Percentiles rank a stretch among this genome's conserved stretches.
These are phyloP conservation scores for Kryphioiulus occultus DNA, from an alignment of 2,888 invertebrate genomes.

Conservation along the genomic window DNA sequence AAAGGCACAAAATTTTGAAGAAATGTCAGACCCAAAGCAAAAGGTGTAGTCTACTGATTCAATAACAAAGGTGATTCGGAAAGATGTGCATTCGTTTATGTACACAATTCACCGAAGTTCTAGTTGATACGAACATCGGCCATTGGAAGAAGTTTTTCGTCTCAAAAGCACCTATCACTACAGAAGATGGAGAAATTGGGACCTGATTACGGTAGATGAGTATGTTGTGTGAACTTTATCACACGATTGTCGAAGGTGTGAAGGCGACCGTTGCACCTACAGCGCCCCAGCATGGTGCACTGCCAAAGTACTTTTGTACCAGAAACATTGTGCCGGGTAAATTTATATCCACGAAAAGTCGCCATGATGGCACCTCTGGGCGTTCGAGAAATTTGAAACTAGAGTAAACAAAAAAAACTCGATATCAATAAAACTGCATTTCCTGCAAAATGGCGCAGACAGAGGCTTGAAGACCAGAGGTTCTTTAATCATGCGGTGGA, in stretches of 20 bases:
- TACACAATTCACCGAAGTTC: too few relatives aligned
- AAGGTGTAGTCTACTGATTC: too few relatives aligned
- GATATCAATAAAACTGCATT: not conserved
- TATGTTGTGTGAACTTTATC: not conserved
- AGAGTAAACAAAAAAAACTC: not conserved
- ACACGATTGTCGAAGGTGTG: not conserved
- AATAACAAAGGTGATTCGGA: too few relatives aligned
- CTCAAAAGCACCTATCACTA: not conserved
- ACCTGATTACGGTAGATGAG: not conserved
- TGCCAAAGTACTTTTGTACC: conserved; percentile 8
- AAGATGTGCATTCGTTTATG: too few relatives aligned
- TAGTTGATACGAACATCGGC: too few relatives aligned
- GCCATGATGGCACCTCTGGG: conserved; percentile 13
- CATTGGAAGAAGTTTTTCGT: not conserved
- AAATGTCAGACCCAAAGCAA: too few relatives aligned
- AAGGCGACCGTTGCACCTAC: not conserved
- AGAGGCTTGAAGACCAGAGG: not conserved
- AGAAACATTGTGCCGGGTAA: conserved; percentile 17
- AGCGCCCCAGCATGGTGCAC: not conserved
- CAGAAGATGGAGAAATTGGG: not conserved
- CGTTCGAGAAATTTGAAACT: not conserved
- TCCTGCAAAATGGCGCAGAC: conserved; percentile 10
- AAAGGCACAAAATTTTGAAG: not conserved
- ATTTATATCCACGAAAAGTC: conserved; percentile 25
- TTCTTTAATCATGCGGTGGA: not conserved